Evolutionary conservation across 2,113 vertebrate species (phyloP).

Genomic region (Amia ocellicauda): DNA sequence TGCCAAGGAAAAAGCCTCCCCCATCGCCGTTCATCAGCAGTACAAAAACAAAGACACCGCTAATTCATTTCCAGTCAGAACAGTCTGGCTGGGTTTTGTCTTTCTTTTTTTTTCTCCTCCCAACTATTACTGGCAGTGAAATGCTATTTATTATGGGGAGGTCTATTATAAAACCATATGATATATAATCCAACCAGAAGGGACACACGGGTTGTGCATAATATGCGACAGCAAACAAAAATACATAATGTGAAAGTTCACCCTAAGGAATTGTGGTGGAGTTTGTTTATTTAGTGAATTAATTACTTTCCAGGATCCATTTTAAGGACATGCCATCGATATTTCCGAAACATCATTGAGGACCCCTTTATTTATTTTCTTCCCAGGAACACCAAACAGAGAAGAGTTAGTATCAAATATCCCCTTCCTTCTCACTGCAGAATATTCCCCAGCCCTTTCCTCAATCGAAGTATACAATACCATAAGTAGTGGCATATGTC

Average conservation of each 20-base stretch:
- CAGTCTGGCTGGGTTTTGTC: not conserved
- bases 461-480: too few relatives aligned
- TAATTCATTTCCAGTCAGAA: slow-evolving; percentile 19
- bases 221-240: not conserved
- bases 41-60: slow-evolving; percentile 20
- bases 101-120: too few relatives aligned
- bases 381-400: too few relatives aligned
- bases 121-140: slow-evolving; percentile 12
- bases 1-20: not conserved
- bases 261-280: not conserved
- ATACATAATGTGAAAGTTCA: not conserved
- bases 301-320: not conserved
- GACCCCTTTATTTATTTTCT: too few relatives aligned
- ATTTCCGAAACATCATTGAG: too few relatives aligned
- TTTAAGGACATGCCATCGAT: too few relatives aligned
- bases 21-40: too few relatives aligned
- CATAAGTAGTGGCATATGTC: too few relatives aligned
- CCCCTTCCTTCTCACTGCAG: too few relatives aligned
- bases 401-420: too few relatives aligned
- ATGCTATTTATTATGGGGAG: slow-evolving; percentile 3
- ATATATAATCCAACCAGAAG: not conserved
- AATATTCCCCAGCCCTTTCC: too few relatives aligned
- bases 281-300: not conserved
- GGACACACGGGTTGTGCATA: not conserved
- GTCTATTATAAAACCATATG: slow-evolving; percentile 10